phyloP scores from a whole-genome alignment of 1,140 invertebrate species.

The Drosophila orena region DNA sequence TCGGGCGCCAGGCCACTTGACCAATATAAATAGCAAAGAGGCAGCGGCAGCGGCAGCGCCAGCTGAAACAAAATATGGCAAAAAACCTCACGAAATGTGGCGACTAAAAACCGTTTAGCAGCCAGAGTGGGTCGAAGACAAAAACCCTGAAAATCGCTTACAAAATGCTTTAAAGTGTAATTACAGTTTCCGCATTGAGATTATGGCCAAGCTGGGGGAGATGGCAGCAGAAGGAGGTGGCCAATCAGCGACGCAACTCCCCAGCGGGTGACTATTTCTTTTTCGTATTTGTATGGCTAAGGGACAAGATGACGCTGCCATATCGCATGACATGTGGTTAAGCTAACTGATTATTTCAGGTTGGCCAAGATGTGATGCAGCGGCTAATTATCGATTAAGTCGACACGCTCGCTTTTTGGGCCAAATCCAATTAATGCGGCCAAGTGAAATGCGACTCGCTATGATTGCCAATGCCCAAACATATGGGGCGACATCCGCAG shows the following conservation, averaged over 20 bases:
- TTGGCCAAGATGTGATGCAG: slow-evolving; percentile 46
- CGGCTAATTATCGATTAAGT: slow-evolving; percentile 75
- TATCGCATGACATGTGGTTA: slow-evolving; percentile 24
- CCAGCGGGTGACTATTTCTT: slow-evolving; percentile 12
- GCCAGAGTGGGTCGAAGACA: slow-evolving; percentile 37
- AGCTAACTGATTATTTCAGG: slow-evolving; percentile 46
- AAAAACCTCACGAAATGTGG: slow-evolving; percentile 55
- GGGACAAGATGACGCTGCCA: slow-evolving; percentile 50
- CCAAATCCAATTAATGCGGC: slow-evolving; percentile 67
- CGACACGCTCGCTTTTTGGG: slow-evolving; percentile 49
- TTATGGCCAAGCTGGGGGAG: slow-evolving; percentile 8
- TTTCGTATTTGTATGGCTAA: not conserved
- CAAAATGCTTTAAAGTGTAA: slow-evolving; percentile 77
- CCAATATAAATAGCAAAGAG: slow-evolving; percentile 73
- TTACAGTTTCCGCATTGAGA: slow-evolving; percentile 76
- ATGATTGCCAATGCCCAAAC: slow-evolving; percentile 65
- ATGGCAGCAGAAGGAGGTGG: not conserved
- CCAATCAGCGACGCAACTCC: slow-evolving; percentile 29
- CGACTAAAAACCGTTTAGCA: slow-evolving; percentile 59
- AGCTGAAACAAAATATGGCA: not conserved
- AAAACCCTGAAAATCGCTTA: slow-evolving; percentile 69
- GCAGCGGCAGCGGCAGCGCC: slow-evolving; percentile 1
- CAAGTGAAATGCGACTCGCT: slow-evolving; percentile 46
- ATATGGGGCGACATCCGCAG: not conserved
- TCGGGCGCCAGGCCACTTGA: slow-evolving; percentile 60